Conservation (phyloP, 1,140 invertebrate species). For the Cydia fagiglandana region DNA sequence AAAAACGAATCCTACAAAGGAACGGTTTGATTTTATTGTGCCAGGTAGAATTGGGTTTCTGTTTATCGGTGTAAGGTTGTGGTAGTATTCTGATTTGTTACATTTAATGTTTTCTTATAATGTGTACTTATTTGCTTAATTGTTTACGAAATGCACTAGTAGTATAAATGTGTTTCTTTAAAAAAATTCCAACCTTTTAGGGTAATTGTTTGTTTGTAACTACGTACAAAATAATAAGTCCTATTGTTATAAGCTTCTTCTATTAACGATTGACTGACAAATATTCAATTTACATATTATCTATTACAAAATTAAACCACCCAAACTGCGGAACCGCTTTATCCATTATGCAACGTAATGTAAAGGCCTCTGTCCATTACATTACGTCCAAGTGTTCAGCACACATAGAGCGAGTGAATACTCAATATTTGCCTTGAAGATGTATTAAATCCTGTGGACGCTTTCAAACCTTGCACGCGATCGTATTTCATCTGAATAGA, state of each 20-base stretch:
- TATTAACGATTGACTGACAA: too few species aligned
- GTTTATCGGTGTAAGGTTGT: background rate
- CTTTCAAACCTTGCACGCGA: background rate
- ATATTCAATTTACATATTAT: too few species aligned
- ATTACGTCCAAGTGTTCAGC: conserved; percentile 9
- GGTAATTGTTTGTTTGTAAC: too few species aligned
- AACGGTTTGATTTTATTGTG: background rate
- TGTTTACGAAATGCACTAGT: background rate
- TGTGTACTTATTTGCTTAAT: background rate
- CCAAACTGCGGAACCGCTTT: background rate
- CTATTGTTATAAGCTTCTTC: too few species aligned
- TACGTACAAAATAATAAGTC: too few species aligned
- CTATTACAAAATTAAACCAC: too few species aligned
- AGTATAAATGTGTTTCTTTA: background rate
- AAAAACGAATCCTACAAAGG: conserved; percentile 1
- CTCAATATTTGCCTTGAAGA: conserved; percentile 13
- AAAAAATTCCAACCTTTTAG: too few species aligned
- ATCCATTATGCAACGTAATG: background rate
- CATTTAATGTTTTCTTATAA: background rate
- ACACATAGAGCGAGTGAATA: conserved; percentile 7
- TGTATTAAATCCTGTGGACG: conserved; percentile 16
- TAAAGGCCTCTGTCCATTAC: conserved; percentile 11
- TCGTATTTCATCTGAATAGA: background rate
- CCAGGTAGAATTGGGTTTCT: conserved; percentile 1
- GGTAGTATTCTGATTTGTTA: background rate